Evolutionary conservation across 1,140 invertebrate species (phyloP), one percentile per base, ranked within the genome.

Genomic region (Pinna nobilis): DNA sequence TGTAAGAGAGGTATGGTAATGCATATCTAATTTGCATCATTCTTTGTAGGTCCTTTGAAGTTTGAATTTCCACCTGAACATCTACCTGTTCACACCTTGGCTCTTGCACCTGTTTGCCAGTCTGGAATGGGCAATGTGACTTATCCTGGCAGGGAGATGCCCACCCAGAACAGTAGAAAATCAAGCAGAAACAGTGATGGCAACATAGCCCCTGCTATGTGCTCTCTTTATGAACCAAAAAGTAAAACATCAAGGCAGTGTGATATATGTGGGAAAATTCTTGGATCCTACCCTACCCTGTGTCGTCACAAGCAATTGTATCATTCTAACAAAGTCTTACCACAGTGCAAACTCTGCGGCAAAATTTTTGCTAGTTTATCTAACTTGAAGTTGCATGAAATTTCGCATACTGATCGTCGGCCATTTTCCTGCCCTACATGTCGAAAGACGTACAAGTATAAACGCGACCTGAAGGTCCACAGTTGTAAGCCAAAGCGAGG

Each of bases 381-480:
- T 53, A 53, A 37, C 39, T 67, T 67, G 20, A 67, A 67, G 49
- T 37, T 67, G 15, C 64, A 67, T 37, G 28, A 35, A 25, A 13
- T 37, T 5, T 51, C 47, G 11, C 64, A 67, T 39, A 51, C 51
- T 37, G 33, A 37, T 35, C 25, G 25, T 15, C 49, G 64, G 18
- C 64, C 64, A 9, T 67, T 39, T 25, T 32, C 37, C n/a, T 67
- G 64, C 39, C 37, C 51, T 32, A 28, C 50, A 15, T 67, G 64
- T 53, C 47, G 50, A 20, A 67, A 67, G 13, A 37, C 64, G 20
- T 67, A 67, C 50, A 67, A 67, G 33, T 67, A 37, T 32, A 50
- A 67, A 32, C 64, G 53, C 35, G 47, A 67, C 49, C 33, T 67
- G 28, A 67, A 67, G 50, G 51, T 37, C 15, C 64, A 67, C 49